A percentile compares a stretch with the other conserved stretches of the same genome.
Evolutionary conservation across 2,113 vertebrate species (phyloP).

Genomic region (Oreochromis spilurus): DNA sequence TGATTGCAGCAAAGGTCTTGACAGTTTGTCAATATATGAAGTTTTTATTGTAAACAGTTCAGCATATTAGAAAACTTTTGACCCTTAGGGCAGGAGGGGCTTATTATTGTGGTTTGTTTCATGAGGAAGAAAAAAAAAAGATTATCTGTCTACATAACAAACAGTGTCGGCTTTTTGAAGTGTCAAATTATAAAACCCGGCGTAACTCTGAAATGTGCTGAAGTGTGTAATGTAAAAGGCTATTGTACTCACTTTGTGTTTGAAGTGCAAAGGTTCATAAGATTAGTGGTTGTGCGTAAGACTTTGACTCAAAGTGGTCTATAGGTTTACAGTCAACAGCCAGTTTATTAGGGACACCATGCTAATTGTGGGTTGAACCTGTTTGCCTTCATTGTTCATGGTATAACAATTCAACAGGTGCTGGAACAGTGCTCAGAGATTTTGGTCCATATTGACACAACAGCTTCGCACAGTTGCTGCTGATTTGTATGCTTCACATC

Average conservation of each 20-base stretch:
- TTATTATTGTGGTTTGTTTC: slow-evolving; percentile 7
- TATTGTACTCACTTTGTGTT: background rate
- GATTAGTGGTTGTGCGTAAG: background rate
- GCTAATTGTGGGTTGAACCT: background rate
- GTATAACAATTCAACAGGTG: background rate
- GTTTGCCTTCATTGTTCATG: background rate
- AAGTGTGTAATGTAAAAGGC: background rate
- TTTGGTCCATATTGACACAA: background rate
- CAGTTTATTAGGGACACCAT: background rate
- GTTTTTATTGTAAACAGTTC: slow-evolving; percentile 36
- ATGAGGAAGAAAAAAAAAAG: background rate
- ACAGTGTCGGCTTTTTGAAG: background rate
- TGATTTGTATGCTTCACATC: background rate
- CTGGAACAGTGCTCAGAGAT: background rate
- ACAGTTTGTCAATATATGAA: slow-evolving; percentile 48
- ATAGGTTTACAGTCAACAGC: background rate
- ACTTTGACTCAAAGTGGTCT: background rate
- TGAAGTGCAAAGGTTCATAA: background rate
- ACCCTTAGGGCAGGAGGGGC: background rate
- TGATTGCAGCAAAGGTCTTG: background rate
- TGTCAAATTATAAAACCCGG: background rate
- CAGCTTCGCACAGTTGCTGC: background rate
- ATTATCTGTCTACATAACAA: background rate
- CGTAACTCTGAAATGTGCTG: background rate
- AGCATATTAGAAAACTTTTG: slow-evolving; percentile 25